A percentile compares a stretch with the other conserved stretches of the same genome.
phyloP scores from a whole-genome alignment of 1,140 invertebrate genomes.

The Scylla paramamosain region DNA sequence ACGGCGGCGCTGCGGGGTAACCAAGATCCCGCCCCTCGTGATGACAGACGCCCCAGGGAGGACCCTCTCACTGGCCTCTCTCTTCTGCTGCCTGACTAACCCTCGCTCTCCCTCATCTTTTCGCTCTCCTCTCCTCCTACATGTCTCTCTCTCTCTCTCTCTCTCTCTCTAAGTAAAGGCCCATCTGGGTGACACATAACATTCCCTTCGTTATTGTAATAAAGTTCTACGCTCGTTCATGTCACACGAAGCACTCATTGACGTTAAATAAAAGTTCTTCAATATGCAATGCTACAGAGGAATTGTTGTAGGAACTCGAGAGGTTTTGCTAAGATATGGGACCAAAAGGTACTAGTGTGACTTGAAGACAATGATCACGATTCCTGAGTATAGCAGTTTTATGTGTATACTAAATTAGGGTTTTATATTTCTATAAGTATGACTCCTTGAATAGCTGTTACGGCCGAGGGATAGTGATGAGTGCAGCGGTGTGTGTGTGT shows the following conservation, averaged over 20 bases:
- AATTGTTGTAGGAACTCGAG: neutral
- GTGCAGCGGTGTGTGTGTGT: neutral
- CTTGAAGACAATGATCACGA: neutral
- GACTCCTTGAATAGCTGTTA: too few species aligned
- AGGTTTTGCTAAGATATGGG: neutral
- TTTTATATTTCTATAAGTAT: too few species aligned
- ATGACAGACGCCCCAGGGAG: slow-evolving; percentile 10
- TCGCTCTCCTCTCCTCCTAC: neutral
- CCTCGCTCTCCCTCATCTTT: neutral
- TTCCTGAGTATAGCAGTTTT: neutral
- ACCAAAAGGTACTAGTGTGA: neutral
- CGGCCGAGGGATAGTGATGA: too few species aligned
- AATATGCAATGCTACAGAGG: neutral
- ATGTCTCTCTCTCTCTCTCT: neutral
- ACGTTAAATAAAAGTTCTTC: neutral
- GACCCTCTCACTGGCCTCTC: slow-evolving; percentile 1
- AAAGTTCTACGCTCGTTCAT: neutral
- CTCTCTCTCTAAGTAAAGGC: slow-evolving; percentile 12
- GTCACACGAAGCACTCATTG: neutral
- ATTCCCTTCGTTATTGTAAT: neutral
- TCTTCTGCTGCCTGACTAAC: neutral
- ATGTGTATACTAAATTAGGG: neutral
- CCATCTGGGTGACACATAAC: neutral
- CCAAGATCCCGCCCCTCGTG: slow-evolving; percentile 21
- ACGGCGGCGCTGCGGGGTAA: slow-evolving; percentile 33